Conservation (phyloP, 2,113 vertebrate genomes). For the Barbus barbus region DNA sequence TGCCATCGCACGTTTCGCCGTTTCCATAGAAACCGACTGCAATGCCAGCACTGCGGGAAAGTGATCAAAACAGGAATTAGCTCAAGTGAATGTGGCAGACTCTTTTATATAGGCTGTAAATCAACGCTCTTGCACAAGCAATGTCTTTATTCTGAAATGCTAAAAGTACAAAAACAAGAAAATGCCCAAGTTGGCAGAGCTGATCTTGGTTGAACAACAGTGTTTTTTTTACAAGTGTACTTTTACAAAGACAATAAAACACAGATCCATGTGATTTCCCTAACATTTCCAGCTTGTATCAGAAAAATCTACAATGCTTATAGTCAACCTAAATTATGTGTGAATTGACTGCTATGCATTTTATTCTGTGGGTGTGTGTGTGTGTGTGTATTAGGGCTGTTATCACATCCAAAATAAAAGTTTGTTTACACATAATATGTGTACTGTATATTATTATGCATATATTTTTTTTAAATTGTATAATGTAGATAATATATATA, state of each 20-base stretch:
- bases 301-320: too few species aligned
- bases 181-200: too few species aligned
- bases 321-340: too few species aligned
- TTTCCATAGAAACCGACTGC: constrained; percentile 99
- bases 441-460: too few species aligned
- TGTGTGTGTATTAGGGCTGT: too few species aligned
- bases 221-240: neutral
- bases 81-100: constrained; percentile 1
- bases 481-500: too few species aligned
- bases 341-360: too few species aligned
- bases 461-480: too few species aligned
- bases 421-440: too few species aligned
- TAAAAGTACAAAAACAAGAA: neutral
- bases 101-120: neutral
- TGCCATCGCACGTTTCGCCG: constrained; percentile 94
- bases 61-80: constrained; percentile 15
- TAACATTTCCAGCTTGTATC: neutral
- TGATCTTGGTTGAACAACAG: neutral
- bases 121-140: neutral
- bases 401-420: too few species aligned
- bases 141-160: neutral
- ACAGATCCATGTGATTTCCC: neutral
- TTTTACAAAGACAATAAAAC: neutral
- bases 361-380: too few species aligned
- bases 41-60: constrained; percentile 86